Conservation (phyloP, 2,113 vertebrate species). For the Vidua chalybeata region DNA sequence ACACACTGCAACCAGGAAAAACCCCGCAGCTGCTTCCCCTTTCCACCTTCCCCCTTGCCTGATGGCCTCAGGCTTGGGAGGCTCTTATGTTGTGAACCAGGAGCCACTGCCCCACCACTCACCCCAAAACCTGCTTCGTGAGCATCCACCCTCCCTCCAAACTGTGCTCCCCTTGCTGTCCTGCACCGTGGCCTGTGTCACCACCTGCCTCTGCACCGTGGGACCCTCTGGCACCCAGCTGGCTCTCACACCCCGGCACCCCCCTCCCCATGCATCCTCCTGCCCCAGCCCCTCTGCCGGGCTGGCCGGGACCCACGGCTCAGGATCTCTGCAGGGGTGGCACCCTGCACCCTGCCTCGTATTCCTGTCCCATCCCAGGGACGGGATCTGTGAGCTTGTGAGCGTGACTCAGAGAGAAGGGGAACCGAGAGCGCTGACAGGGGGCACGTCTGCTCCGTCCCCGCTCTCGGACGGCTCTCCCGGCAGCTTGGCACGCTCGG, state of each 20-base stretch:
- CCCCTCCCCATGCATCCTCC: fast-evolving
- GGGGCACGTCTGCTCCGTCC: background rate
- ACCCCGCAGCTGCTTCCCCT: background rate
- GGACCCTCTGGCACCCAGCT: background rate
- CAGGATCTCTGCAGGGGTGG: background rate
- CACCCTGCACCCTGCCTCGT: background rate
- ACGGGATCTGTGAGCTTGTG: background rate
- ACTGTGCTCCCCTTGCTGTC: background rate
- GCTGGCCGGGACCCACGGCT: fast-evolving
- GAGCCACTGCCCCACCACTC: background rate
- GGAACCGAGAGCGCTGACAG: background rate
- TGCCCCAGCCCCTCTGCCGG: background rate
- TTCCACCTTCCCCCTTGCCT: background rate
- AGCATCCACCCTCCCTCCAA: background rate
- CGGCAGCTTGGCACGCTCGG: fast-evolving
- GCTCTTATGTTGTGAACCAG: fast-evolving
- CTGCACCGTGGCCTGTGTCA: fast-evolving
- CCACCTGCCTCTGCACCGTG: fast-evolving
- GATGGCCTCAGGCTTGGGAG: background rate
- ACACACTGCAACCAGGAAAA: background rate
- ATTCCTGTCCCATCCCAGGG: background rate
- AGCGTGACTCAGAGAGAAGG: conserved; percentile 43
- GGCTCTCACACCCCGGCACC: fast-evolving
- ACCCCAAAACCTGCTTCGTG: fast-evolving
- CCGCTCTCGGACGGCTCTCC: background rate